Evolutionary conservation across 2,113 vertebrate species (phyloP), one percentile per base, ranked within the genome.

Genomic region (Spilogale gracilis): DNA sequence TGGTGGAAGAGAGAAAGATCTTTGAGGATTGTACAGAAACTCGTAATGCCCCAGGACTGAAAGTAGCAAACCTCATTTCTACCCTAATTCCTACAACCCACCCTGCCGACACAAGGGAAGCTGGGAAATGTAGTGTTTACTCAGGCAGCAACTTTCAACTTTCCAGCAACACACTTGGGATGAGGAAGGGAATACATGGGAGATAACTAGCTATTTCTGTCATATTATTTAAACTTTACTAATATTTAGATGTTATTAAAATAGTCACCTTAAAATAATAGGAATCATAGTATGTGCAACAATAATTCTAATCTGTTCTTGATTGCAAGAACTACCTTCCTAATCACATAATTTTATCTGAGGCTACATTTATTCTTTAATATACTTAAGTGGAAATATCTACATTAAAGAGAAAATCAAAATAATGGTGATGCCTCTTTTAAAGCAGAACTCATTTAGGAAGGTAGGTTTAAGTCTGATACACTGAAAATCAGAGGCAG

Each of bases 331-430:
- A 93, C 67, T 97, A 3, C 17, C 87, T 12, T 96, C 14, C 18
- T 93, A 88, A 95, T 96, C 85, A 85, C 95, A 60, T 88, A 1
- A 56, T 88, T 94, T 96, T 95, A 61, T 81, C 52, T 1, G 0
- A 93, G 45, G 73, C 27, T 91, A 50, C 83, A 89, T 95, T 93
- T 71, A 96, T 94, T 78, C 48, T 97, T 96, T 88, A 38, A 23
- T 94, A 54, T 96, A 2, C 7, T 97, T 84, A n/a, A 76, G 61
- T 96, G 43, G 85, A 94, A 58, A 25, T 48, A 76, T 81, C 48
- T 96, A 48, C 48, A 76, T 43, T 82, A 81, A 88, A 80, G 67
- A 88, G 20, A 63, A 38, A n/a, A 12, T 71, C 43, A 69, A 91
- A 93, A 63, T 87, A 58, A 80, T 88, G n/a, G 5, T 38, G 13